Base-by-base conservation (phyloP, 2,888 invertebrate genomes). In the Drosophila monieri region DNA sequence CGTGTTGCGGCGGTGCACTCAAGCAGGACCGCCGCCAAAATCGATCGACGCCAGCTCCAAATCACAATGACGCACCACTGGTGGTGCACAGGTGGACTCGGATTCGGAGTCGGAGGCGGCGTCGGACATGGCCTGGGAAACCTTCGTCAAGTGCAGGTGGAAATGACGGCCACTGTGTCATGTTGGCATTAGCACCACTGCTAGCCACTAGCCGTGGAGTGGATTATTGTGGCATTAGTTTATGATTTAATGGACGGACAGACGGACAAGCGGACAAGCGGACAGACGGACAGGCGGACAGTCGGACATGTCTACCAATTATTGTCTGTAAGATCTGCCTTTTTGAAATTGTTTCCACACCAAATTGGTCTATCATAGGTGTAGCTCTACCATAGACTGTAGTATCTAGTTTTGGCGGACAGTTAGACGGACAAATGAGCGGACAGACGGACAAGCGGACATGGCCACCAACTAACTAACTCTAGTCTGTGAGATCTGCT, bases 21-120 rank as follows among this genome's bases (percentile, higher is more conserved):
- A 84, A 80, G 88, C 84, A 84, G 88, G 84, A 88, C 88, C 68
- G 78, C 47, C 49, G 74, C 73, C 49, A 48, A 66, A 43, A 60
- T 65, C 72, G 44, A 66, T 65, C 46, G 9, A 32, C 43, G 41
- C 44, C 37, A 51, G 44, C 23, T n/a, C 25, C 21, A 37, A 32
- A 30, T 6, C 47, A 41, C 51, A 57, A 73, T 66, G 80, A 74
- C 78, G 75, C 57, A 57, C 23, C 44, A 49, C 54, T 53, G 49
- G 59, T 48, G 76, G 79, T 68, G 51, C 21, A 44, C 61, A 61
- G 61, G 39, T 61, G 61, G 62, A 41, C n/a, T 6, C 44, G 10
- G 15, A 18, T 14, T 47, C 12, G 18, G 18, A 18, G 1, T 18
- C 2, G 6, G 27, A 47, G 1, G 1, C 2, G 6, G 27, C 27